Percentiles rank a stretch among this genome's conserved stretches.
Evolutionary conservation across 2,113 vertebrate species (phyloP).

Genomic region (Aepyceros melampus): DNA sequence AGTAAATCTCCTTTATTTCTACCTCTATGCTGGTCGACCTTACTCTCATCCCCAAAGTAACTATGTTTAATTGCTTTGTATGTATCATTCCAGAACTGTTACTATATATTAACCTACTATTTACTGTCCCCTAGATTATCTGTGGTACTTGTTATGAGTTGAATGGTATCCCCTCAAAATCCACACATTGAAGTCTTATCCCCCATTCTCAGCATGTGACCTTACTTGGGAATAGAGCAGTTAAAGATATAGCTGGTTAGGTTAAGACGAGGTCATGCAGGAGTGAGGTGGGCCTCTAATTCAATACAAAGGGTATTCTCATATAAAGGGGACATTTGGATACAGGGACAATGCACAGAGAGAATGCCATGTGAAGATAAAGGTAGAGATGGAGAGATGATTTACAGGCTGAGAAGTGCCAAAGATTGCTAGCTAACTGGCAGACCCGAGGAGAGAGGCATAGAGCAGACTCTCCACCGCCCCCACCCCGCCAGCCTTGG

Average conservation of each 20-base stretch:
- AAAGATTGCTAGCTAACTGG: not conserved
- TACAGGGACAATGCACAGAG: not conserved
- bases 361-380: not conserved
- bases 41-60: not conserved
- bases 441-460: not conserved
- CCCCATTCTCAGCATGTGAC: not conserved
- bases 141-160: not conserved
- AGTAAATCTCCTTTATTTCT: not conserved
- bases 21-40: not conserved
- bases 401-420: not conserved
- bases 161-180: not conserved
- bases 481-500: accelerated
- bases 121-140: not conserved
- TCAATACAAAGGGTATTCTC: not conserved
- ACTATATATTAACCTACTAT: not conserved
- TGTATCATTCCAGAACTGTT: not conserved
- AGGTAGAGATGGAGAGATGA: not conserved
- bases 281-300: not conserved
- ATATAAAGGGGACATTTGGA: not conserved
- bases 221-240: not conserved
- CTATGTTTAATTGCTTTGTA: not conserved
- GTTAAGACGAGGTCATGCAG: not conserved
- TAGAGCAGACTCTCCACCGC: too few relatives aligned
- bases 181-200: not conserved
- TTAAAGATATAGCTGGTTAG: not conserved